A percentile compares a stretch with the other conserved stretches of the same genome.
These are phyloP conservation scores for Drosophila eugracilis DNA, from an alignment of 1,140 invertebrate species.

Conservation along the genomic window DNA sequence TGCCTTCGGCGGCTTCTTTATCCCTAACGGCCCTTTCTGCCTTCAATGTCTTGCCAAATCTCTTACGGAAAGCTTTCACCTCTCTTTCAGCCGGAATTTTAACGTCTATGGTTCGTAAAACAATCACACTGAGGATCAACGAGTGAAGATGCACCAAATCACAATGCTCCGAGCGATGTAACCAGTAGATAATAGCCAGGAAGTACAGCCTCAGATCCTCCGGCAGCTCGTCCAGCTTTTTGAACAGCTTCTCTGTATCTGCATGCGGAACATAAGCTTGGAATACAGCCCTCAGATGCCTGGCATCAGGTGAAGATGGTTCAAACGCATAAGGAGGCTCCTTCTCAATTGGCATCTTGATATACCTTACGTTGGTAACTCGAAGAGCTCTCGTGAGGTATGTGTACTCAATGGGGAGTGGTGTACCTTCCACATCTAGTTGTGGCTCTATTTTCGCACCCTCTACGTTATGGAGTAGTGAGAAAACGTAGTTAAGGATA, in stretches of 20 bases:
- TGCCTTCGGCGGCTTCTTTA: slow-evolving; percentile 50
- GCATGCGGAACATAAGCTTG: slow-evolving; percentile 66
- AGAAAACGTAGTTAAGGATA: slow-evolving; percentile 89
- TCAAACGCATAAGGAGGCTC: slow-evolving; percentile 40
- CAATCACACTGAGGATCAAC: slow-evolving; percentile 87
- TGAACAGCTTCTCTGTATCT: slow-evolving; percentile 56
- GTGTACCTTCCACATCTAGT: slow-evolving; percentile 38
- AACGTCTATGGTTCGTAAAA: slow-evolving; percentile 87
- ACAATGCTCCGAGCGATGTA: slow-evolving; percentile 85
- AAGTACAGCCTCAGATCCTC: slow-evolving; percentile 88
- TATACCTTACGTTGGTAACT: slow-evolving; percentile 64
- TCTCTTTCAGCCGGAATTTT: slow-evolving; percentile 86
- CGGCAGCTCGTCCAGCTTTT: slow-evolving; percentile 86
- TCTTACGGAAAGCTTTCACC: slow-evolving; percentile 82
- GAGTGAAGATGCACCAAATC: slow-evolving; percentile 87
- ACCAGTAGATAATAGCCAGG: slow-evolving; percentile 89
- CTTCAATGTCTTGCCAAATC: slow-evolving; percentile 73
- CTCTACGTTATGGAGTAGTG: slow-evolving; percentile 86
- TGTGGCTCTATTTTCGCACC: slow-evolving; percentile 17
- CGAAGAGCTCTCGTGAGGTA: slow-evolving; percentile 81
- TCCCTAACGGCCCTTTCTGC: slow-evolving; percentile 63
- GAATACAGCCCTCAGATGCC: slow-evolving; percentile 79
- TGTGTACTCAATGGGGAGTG: slow-evolving; percentile 59
- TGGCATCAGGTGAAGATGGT: slow-evolving; percentile 54
- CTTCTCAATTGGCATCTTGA: slow-evolving; percentile 52